Base-by-base conservation (phyloP, 30 jellyfish, hydroid and myxozoan species). In the Phacellophora camtschatica region DNA sequence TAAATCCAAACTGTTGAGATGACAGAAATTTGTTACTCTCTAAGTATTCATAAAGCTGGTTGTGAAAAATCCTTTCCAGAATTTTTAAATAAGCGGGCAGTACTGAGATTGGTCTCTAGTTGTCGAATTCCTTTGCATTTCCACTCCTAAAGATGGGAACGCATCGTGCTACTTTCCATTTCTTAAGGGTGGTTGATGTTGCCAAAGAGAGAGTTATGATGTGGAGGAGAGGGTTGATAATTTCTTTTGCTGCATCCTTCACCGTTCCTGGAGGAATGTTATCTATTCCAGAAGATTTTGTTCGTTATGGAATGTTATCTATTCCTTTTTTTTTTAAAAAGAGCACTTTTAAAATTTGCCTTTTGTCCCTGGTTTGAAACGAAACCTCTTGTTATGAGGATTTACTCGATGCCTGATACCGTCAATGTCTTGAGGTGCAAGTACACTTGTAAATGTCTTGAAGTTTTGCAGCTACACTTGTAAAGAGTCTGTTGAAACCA, bases 181-280 rank as follows among this genome's bases (percentile, higher is more conserved):
- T 58, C 15, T 30, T 20, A 27, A 88, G 91, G 32, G 66, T 16
- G 39, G 76, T 80, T 16, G 53, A 42, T 28, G 91, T 24, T 49
- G 34, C 12, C 25, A 65, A 53, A 24, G 87, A 24, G 18, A 24
- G 18, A 24, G 33, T 80, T 36, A 64, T 39, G 51, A 66, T n/a
- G 87, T 57, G 63, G 56, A 34, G 58, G 37, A 80, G 87, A 32
- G 91, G 87, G 12, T 34, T 31, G 20, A 48, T 61, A 37, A 64
- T 79, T 37, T 1, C 87, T 12, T 64, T 54, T 45, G 91, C 87
- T 22, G 36, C 78, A 41, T 79, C 91, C 35, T 66, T 79, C 41
- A 73, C 28, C 2, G 35, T 31, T 59, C 87, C 55, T 27, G 83
- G 54, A 28, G 91, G 91, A 32, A 42, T 22, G 27, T 29, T 45